Evolutionary conservation across 2,797 vertebrate species (phyloP).

Genomic region (Mormyrus proboscirostris): DNA sequence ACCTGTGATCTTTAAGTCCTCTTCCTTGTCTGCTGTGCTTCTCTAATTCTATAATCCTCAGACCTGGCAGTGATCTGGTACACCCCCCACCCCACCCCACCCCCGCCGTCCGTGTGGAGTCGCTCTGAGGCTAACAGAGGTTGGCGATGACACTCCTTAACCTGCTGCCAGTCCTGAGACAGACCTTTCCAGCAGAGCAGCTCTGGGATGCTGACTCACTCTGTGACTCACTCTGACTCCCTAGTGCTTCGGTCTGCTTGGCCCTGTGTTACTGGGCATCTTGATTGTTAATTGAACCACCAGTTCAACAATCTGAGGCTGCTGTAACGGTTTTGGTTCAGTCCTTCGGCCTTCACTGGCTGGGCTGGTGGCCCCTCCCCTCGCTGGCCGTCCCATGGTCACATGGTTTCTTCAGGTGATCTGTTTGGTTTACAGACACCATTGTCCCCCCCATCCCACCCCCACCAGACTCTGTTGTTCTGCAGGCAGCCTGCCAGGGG

Average conservation of each 20-base stretch:
- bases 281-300: slow-evolving; percentile 30
- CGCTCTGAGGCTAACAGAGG: background rate
- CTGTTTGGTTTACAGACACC: background rate
- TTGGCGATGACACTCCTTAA: background rate
- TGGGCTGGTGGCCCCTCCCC: background rate
- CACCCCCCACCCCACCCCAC: too few relatives aligned
- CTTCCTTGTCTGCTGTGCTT: background rate
- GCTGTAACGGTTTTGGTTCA: slow-evolving; percentile 26
- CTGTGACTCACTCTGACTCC: background rate
- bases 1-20: slow-evolving; percentile 37
- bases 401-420: background rate
- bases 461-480: background rate
- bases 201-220: background rate
- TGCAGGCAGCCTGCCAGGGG: background rate
- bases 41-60: slow-evolving; percentile 11
- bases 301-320: slow-evolving; percentile 37
- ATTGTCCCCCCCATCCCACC: background rate
- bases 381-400: background rate
- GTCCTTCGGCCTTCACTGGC: background rate
- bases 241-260: background rate
- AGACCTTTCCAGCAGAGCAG: slow-evolving; percentile 9
- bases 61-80: background rate
- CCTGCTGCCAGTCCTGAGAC: background rate
- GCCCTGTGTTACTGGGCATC: background rate
- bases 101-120: background rate